These are phyloP conservation scores for Tragelaphus imberbis DNA, from an alignment of 2,113 vertebrate species.

Conservation along the genomic window DNA sequence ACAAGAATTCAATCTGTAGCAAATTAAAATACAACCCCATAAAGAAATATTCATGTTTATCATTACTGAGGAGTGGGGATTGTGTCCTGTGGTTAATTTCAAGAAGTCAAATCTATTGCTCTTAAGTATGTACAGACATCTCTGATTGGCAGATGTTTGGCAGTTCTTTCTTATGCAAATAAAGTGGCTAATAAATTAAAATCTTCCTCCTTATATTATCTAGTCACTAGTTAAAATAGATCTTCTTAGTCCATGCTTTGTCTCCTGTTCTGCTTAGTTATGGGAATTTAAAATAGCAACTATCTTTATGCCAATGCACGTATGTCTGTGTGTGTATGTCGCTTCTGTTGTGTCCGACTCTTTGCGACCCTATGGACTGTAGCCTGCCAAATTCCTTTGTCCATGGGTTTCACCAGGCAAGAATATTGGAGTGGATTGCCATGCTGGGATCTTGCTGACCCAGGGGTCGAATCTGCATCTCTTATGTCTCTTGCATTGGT, in stretches of 20 bases:
- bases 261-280: background rate
- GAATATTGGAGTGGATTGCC: background rate
- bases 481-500: background rate
- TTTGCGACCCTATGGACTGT: background rate
- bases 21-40: background rate
- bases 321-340: rapidly evolving
- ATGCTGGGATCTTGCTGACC: background rate
- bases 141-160: background rate
- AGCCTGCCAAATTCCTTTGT: background rate
- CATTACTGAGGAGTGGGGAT: background rate
- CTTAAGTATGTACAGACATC: background rate
- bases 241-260: background rate
- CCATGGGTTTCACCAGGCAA: background rate
- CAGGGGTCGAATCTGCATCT: background rate
- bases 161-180: background rate
- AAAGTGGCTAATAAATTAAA: background rate
- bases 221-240: background rate
- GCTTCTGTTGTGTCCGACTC: background rate
- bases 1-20: background rate
- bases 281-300: background rate
- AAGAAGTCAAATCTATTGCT: background rate
- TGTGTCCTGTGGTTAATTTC: background rate
- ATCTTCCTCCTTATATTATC: background rate
- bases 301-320: rapidly evolving
- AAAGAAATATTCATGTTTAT: background rate